These are phyloP conservation scores for Sarcophaga peregrina DNA, from an alignment of 1,140 invertebrate genomes.

Conservation along the genomic window DNA sequence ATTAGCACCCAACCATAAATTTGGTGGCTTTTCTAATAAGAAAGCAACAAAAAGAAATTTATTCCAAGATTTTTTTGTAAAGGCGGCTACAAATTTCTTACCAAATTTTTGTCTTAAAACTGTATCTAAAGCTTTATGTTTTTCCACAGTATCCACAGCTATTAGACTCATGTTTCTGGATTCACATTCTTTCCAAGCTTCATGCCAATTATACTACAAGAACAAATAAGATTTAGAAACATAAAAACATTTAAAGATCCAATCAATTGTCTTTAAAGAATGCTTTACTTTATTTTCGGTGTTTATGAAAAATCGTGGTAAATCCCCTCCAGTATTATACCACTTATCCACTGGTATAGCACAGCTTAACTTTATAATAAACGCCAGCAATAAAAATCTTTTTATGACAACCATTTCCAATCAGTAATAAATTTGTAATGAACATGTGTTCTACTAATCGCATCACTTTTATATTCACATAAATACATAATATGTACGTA, in stretches of 20 bases:
- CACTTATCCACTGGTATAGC: conserved; percentile 5
- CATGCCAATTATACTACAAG: conserved; percentile 1
- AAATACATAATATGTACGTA: too few species aligned
- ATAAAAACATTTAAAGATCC: not conserved
- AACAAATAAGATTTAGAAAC: not conserved
- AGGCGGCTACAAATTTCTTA: not conserved
- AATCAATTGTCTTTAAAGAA: not conserved
- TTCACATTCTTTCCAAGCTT: conserved; percentile 31
- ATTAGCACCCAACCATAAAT: conserved; percentile 26
- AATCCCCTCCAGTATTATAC: not conserved
- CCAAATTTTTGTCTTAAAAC: not conserved
- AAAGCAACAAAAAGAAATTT: not conserved
- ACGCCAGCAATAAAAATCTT: not conserved
- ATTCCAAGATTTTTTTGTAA: not conserved
- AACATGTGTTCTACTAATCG: not conserved
- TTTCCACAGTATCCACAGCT: not conserved
- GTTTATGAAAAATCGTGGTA: not conserved
- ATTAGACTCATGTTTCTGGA: not conserved
- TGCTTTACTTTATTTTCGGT: conserved; percentile 25
- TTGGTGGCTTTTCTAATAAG: conserved; percentile 8
- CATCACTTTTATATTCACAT: not conserved
- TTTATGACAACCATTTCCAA: too few species aligned
- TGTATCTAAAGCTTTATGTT: not conserved
- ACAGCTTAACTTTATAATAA: not conserved
- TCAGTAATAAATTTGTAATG: too few species aligned